Base-by-base conservation (phyloP, 1,140 invertebrate species). In the Orchestia grillus region DNA sequence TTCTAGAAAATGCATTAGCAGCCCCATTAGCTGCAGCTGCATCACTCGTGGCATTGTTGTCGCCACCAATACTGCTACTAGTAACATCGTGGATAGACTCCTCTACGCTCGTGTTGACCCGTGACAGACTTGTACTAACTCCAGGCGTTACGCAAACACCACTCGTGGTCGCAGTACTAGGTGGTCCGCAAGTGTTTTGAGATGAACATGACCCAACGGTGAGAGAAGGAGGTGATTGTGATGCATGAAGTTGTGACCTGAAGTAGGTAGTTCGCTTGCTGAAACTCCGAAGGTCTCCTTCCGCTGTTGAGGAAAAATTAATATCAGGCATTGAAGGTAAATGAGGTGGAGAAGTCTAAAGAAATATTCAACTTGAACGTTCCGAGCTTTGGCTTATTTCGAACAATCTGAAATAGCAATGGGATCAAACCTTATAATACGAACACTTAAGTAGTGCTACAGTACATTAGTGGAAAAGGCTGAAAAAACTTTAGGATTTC, bases 71-170 rank as follows among this genome's bases (percentile, higher is more conserved):
- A 40, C 92, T 94, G 92, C 92, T 94, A 44, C 44, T 94, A 15
- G 92, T 94, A 44, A 94, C 92, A 45, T 94, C 92, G 44, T 94
- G 92, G 36, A 94, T 47, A 11, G 92, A 94, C 41, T 94, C 92
- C 36, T 94, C 92, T 8, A 94, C 92, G 44, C 92, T 94, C 3
- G 92, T 94, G 92, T 94, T 94, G 40, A 94, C 92, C 15, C 88
- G 3, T 44, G 88, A 91, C 11, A 91, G 88, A 94, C 92, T 94
- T 11, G 43, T 94, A n/a, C 92, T 94, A 45, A 94, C 92, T 40
- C 92, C 92, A 94, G 92, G 92, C 44, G 92, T 94, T 45, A 94
- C 92, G 44, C 92, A 45, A 44, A 94, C 92, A 47, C 92, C 92
- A 94, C 92, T 94, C 11, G 92, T 94, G 92, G 92, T 45, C 36